Conservation (phyloP, 2,888 invertebrate species). For the Sericinus montela region DNA sequence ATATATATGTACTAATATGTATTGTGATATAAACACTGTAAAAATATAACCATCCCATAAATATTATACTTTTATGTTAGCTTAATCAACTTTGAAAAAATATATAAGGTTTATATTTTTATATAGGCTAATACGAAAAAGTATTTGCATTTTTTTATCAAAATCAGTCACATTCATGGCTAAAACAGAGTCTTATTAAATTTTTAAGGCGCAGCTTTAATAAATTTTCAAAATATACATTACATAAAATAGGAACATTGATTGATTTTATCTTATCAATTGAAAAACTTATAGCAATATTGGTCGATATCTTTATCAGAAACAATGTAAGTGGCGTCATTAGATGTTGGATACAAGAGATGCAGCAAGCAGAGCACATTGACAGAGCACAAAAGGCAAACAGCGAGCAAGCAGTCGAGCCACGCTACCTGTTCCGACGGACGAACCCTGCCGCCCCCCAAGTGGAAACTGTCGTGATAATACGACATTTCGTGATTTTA, state of each 20-base stretch:
- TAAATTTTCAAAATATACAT: not conserved
- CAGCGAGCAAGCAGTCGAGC: conserved; percentile 84
- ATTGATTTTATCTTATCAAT: conserved; percentile 20
- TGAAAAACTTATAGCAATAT: conserved; percentile 52
- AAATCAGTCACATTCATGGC: not conserved
- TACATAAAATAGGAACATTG: not conserved
- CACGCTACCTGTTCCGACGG: conserved; percentile 90
- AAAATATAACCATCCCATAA: no score
- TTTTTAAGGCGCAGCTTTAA: not conserved
- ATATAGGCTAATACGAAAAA: no score
- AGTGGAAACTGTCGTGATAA: conserved; percentile 71
- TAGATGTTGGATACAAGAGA: conserved; percentile 68
- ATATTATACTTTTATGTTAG: no score
- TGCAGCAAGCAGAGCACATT: conserved; percentile 83
- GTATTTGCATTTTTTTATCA: no score
- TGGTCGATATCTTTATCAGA: conserved; percentile 58
- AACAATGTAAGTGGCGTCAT: conserved; percentile 39
- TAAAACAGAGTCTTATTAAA: not conserved
- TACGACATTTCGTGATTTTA: conserved; percentile 45
- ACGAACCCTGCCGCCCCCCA: conserved; percentile 77
- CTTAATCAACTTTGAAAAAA: no score
- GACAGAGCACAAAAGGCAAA: conserved; percentile 82
- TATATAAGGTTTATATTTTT: no score
- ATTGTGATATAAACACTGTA: no score
- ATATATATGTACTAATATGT: no score